phyloP scores from a whole-genome alignment of 2,888 invertebrate genomes.

The Germaria angustata region DNA sequence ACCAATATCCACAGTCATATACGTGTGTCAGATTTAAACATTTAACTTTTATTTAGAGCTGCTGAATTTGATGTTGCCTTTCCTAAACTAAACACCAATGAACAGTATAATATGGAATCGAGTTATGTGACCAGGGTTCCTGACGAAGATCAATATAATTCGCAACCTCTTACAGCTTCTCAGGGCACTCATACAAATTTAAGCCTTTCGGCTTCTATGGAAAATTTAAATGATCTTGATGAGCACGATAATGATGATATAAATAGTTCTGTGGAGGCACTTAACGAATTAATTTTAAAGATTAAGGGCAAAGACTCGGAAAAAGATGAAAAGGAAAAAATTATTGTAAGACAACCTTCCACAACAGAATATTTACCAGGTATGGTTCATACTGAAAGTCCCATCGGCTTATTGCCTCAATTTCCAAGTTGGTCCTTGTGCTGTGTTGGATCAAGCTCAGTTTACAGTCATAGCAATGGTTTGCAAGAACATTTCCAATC shows the following conservation, averaged over 20 bases:
- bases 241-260: constrained; percentile 67
- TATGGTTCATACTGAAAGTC: constrained; percentile 91
- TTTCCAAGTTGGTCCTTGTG: constrained; percentile 95
- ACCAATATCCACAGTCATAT: too few species aligned
- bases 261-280: constrained; percentile 70
- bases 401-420: constrained; percentile 88
- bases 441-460: constrained; percentile 92
- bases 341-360: constrained; percentile 85
- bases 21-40: background rate
- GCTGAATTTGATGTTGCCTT: constrained; percentile 77
- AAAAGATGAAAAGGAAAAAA: constrained; percentile 70
- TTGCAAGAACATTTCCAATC: constrained; percentile 91
- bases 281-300: constrained; percentile 77
- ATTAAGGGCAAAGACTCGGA: constrained; percentile 69
- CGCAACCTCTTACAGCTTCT: constrained; percentile 69
- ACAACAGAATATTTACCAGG: constrained; percentile 95
- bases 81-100: constrained; percentile 68
- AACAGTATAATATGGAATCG: constrained; percentile 34
- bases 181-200: constrained; percentile 72
- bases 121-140: constrained; percentile 59
- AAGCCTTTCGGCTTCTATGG: constrained; percentile 70
- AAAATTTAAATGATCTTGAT: constrained; percentile 70
- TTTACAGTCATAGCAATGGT: constrained; percentile 93
- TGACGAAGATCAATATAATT: constrained; percentile 63
- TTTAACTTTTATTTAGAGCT: constrained; percentile 66